Evolutionary conservation across 64 coral and sea anemone genomes (phyloP).

Genomic region (Pocillopora damicornis): DNA sequence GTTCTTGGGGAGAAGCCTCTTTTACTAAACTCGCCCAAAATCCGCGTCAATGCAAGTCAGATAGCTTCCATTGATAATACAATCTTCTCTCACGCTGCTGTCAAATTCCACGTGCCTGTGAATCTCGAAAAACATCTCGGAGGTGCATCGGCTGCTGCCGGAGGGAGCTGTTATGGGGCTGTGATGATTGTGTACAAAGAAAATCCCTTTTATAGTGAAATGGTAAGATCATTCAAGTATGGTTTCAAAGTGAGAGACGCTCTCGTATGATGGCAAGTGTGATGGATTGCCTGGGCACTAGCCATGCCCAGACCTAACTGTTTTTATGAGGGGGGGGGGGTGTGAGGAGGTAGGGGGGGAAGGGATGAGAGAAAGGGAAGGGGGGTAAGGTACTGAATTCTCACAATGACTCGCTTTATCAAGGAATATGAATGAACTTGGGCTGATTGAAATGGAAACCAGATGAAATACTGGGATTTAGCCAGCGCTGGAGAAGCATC

Average conservation of each 20-base stretch:
- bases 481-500: no score
- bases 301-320: no score
- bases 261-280: neutral
- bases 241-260: neutral
- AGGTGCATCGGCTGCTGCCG: neutral
- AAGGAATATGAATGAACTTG: no score
- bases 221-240: neutral
- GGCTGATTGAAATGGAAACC: no score
- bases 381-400: no score
- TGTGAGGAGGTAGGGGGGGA: no score
- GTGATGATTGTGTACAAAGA: slow-evolving; percentile 35
- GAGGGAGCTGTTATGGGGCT: slow-evolving; percentile 18
- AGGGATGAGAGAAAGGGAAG: no score
- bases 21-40: neutral
- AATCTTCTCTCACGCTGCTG: neutral
- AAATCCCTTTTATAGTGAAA: slow-evolving; percentile 39
- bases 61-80: neutral
- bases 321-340: no score
- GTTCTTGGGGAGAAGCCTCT: slow-evolving; percentile 37
- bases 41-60: slow-evolving; percentile 23
- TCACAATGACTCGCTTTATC: no score
- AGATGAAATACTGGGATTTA: no score
- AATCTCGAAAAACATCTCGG: slow-evolving; percentile 34
- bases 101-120: slow-evolving; percentile 38
- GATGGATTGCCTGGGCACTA: no score